Conservation (phyloP, 2,113 vertebrate genomes). For the Crotalus helleri region DNA sequence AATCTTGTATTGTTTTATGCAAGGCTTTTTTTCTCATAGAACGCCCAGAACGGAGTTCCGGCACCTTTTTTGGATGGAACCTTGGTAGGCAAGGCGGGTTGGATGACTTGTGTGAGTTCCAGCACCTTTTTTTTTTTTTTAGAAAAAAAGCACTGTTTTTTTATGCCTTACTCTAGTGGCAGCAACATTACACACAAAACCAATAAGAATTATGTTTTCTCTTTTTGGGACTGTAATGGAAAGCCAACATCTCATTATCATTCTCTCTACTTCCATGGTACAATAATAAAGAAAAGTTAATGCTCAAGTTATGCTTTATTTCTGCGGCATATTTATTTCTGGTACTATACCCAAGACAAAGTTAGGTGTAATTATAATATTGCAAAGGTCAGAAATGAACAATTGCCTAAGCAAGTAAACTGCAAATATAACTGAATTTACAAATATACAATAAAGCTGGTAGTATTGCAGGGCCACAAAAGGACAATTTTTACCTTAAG, state of each 20-base stretch:
- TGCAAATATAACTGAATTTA: constrained; percentile 64
- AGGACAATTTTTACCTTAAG: constrained; percentile 71
- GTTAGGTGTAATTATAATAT: constrained; percentile 67
- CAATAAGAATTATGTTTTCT: neutral
- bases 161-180: neutral
- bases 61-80: no score
- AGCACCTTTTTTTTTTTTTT: no score
- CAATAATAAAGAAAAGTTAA: constrained; percentile 46
- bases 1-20: neutral
- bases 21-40: no score
- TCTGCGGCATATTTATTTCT: neutral
- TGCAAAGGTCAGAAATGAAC: constrained; percentile 63
- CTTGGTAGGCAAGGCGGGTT: no score
- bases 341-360: constrained; percentile 58
- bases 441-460: constrained; percentile 74
- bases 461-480: constrained; percentile 72
- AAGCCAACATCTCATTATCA: constrained; percentile 3
- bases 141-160: no score
- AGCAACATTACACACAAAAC: neutral
- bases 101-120: no score
- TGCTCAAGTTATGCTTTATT: constrained; percentile 38
- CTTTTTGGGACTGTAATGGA: neutral
- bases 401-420: constrained; percentile 72
- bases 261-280: constrained; percentile 13
- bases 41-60: no score